Evolutionary conservation across 2,113 vertebrate genomes (phyloP).

Genomic region (Ptilorrhoa leucosticta): DNA sequence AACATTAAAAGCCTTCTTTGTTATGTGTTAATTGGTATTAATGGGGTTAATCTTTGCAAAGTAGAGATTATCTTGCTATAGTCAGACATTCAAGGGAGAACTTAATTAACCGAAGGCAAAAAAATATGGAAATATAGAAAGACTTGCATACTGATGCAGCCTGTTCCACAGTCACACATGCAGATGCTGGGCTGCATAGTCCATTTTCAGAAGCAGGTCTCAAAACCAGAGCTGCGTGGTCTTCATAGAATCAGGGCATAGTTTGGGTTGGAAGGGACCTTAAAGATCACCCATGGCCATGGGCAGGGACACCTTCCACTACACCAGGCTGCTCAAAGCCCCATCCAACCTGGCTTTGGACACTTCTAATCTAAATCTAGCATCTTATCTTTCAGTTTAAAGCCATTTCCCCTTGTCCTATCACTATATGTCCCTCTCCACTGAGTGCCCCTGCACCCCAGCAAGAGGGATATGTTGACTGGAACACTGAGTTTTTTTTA

Average conservation of each 20-base stretch:
- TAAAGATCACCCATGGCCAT: not conserved
- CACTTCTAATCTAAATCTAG: not conserved
- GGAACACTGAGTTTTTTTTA: not conserved
- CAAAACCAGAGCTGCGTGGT: not conserved
- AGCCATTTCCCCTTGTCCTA: not conserved
- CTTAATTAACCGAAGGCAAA: conserved; percentile 21
- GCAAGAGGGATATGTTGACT: not conserved
- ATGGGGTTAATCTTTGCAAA: conserved; percentile 52
- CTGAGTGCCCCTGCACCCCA: rapidly evolving
- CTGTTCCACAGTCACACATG: not conserved
- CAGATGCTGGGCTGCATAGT: not conserved
- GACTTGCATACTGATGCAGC: not conserved
- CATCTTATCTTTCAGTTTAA: not conserved
- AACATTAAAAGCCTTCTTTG: conserved; percentile 31
- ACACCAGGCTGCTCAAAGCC: not conserved
- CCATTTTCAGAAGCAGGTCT: not conserved
- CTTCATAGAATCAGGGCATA: not conserved
- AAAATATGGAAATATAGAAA: not conserved
- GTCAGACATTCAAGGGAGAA: conserved; percentile 8
- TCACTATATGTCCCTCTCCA: not conserved
- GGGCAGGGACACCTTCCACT: not conserved
- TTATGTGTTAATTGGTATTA: conserved; percentile 56
- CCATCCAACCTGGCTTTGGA: not conserved
- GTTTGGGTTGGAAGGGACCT: not conserved
- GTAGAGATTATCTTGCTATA: conserved; percentile 51